Base-by-base conservation (phyloP, 2,797 vertebrate genomes). In the Lepilemur ruficaudatus region DNA sequence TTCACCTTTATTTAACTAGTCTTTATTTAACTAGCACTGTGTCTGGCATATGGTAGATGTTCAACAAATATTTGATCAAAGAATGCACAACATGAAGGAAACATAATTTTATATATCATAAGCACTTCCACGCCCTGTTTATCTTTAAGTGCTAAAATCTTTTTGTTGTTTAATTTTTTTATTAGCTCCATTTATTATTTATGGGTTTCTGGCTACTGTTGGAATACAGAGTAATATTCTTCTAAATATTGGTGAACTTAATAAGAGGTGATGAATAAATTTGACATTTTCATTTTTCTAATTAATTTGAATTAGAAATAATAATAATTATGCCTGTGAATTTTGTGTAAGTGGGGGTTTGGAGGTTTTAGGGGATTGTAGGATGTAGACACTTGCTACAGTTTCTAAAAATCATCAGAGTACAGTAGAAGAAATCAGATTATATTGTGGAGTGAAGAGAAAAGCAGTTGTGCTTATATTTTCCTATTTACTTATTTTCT, bases 181-280 rank as follows among this genome's bases (percentile, higher is more conserved):
- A 55, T 78, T 91, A 35, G 18, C 7, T 91, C 5, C 70, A 63
- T 50, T 84, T 89, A 50, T 92, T 81, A 76, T 92, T 85, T 91
- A 73, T 38, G 4, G 10, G 12, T 61, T 93, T 82, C 75, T 91
- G n/a, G 65, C 89, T 79, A 48, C 22, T 81, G 0, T 69, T 94
- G 61, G 43, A 69, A 93, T 85, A 67, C 13, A 80, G 25, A 81
- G 0, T 81, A 78, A 50, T 9, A 55, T 50, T 93, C 52, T 92
- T 80, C 79, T 96, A 65, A 46, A 83, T 80, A 41, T 35, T 89
- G 41, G 69, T n/a, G 30, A 61, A 79, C 94, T 97, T 95, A 96
- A 73, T 84, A 83, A 91, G 55, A 94, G 61, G 28, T 81, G 46
- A 88, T 92, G 46, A 93, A 94, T 97, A 94, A 59, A 52, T 87